Conservation (phyloP, 2,888 invertebrate genomes). For the Caenorhabditis wallacei region DNA sequence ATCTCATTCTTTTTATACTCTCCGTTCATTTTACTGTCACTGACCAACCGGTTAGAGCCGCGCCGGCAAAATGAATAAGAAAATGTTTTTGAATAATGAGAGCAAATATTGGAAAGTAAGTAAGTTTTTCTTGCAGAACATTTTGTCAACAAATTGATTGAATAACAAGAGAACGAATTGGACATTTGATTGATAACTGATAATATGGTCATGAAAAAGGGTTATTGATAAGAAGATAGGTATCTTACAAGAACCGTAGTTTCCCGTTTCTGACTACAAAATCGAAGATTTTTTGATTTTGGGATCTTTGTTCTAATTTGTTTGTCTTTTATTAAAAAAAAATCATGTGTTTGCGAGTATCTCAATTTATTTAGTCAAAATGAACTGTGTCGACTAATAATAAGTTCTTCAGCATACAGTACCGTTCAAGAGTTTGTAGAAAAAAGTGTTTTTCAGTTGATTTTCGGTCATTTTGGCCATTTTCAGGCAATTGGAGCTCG, state of each 20-base stretch:
- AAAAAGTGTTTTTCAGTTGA: no score
- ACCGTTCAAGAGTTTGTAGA: no score
- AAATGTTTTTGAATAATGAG: constrained; percentile 47
- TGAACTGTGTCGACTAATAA: no score
- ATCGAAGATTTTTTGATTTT: not conserved
- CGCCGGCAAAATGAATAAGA: constrained; percentile 6
- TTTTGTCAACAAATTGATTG: constrained; percentile 5
- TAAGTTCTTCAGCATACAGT: no score
- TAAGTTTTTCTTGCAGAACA: not conserved
- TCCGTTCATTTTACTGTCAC: not conserved
- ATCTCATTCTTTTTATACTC: constrained; percentile 4
- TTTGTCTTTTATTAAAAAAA: not conserved
- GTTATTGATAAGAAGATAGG: not conserved
- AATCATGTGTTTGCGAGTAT: no score
- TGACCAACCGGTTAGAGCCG: constrained; percentile 41
- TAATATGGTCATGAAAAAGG: constrained; percentile 3
- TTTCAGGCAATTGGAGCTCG: no score
- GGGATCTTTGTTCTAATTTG: not conserved
- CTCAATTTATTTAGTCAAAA: no score
- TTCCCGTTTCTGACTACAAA: not conserved
- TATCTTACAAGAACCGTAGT: not conserved
- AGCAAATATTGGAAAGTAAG: constrained; percentile 33
- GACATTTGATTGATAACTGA: constrained; percentile 24
- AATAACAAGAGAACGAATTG: not conserved
- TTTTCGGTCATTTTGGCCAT: no score